phyloP scores from a whole-genome alignment of 2,888 invertebrate genomes.

The Himalopsyche tibetana region DNA sequence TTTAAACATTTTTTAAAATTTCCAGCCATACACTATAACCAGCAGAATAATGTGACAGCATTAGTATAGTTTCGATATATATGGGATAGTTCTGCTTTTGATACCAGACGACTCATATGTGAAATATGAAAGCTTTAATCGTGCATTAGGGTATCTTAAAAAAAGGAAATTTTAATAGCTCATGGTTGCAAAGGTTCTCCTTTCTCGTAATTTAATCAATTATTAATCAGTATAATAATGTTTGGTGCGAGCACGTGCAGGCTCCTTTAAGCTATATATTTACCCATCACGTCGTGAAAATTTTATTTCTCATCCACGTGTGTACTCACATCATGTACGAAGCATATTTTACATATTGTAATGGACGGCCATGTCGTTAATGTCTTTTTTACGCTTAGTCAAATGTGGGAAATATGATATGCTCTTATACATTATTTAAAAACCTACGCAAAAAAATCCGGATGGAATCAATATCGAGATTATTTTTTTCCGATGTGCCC shows the following conservation, averaged over 20 bases:
- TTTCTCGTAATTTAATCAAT: too few relatives aligned
- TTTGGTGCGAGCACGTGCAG: background rate
- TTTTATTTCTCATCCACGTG: background rate
- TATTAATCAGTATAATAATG: background rate
- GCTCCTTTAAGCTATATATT: background rate
- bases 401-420: background rate
- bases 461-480: background rate
- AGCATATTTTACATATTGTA: background rate
- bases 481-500: background rate
- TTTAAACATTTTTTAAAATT: too few relatives aligned
- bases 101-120: too few relatives aligned
- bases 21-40: too few relatives aligned
- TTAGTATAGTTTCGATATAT: too few relatives aligned
- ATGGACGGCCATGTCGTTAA: background rate
- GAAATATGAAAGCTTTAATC: too few relatives aligned
- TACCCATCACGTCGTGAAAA: background rate
- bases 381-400: conserved; percentile 1
- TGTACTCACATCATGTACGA: background rate
- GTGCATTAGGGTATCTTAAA: too few relatives aligned
- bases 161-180: too few relatives aligned
- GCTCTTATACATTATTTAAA: background rate
- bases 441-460: background rate
- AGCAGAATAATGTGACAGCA: too few relatives aligned
- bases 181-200: too few relatives aligned
- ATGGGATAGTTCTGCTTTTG: too few relatives aligned